Base-by-base conservation (phyloP, 2,113 vertebrate species). In the Paraplagusia blochii region DNA sequence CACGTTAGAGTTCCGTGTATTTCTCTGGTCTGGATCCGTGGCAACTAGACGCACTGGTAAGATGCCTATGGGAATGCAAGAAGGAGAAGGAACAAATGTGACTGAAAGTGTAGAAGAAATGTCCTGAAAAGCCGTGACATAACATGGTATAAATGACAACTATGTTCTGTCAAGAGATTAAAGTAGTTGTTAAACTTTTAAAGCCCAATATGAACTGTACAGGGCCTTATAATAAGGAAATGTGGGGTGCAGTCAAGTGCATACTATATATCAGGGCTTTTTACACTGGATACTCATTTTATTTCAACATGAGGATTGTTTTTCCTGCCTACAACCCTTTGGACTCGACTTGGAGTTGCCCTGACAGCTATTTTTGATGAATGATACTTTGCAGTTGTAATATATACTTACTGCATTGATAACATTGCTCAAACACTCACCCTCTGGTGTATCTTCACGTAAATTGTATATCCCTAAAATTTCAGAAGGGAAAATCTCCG, bases 1-100 rank as follows among this genome's bases (percentile, higher is more conserved):
- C 14, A 93, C 55, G 35, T 36, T 1, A 14, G 93, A 92, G 63
- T 93, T 93, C 2, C 77, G 35, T 13, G 72, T 82, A n/a, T 89
- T 62, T 0, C 3, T 1, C 6, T 90, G 13, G 51, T 87, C 87
- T 0, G 0, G 29, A 54, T 92, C 91, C 0, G 0, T 16, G 1
- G 50, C 58, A 0, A 7, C 0, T 33, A 92, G 18, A 6, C 2
- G 44, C 29, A 61, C 50, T 9, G 63, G 61, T 11, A 88, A 39
- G 12, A 1, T 1, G 0, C 72, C 88, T 91, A 10, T 10, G 7
- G 36, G 8, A 57, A 22, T n/a, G 13, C 13, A 8, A 10, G 54
- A 44, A 44, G 10, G 10, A 14, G n/a, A n/a, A 43, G 1, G n/a
- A 1, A 49, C 8, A 29, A n/a, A 14, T 14, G 11, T 9, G 3